phyloP scores from a whole-genome alignment of 35 echinoderm and acorn worm species.

The Diadema setosum region DNA sequence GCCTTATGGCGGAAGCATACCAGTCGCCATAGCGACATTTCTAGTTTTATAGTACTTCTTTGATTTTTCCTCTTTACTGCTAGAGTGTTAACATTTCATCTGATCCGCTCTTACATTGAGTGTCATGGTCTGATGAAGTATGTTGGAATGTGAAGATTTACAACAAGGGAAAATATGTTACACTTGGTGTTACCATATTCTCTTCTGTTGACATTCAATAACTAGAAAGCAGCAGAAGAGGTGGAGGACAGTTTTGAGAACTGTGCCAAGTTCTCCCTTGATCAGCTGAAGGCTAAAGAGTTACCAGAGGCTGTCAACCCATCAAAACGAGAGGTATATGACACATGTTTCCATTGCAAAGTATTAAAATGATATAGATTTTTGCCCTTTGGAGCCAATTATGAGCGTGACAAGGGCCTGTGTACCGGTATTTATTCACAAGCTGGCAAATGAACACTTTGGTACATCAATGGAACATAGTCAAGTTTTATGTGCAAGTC shows the following conservation, averaged over 20 bases:
- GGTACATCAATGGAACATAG: neutral
- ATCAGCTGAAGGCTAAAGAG: constrained; percentile 16
- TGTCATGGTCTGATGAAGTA: no score
- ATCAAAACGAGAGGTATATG: constrained; percentile 59
- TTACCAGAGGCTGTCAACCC: constrained; percentile 49
- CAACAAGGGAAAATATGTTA: no score
- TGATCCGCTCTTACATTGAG: no score
- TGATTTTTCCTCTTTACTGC: no score
- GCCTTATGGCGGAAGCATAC: no score
- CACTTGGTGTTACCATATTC: no score
- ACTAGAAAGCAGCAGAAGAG: constrained; percentile 24
- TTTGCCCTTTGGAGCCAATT: neutral
- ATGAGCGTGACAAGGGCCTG: neutral
- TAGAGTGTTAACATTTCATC: no score
- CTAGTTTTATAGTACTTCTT: no score
- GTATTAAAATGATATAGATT: neutral
- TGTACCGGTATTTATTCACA: neutral
- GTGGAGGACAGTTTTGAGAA: constrained; percentile 32
- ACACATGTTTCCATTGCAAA: neutral
- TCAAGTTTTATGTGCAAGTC: no score
- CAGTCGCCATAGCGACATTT: no score
- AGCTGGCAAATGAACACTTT: neutral
- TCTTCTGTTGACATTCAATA: no score
- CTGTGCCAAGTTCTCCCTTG: constrained; percentile 50
- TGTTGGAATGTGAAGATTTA: no score